Evolutionary conservation across 1,140 invertebrate species (phyloP).

Genomic region (Bombyx mandarina): DNA sequence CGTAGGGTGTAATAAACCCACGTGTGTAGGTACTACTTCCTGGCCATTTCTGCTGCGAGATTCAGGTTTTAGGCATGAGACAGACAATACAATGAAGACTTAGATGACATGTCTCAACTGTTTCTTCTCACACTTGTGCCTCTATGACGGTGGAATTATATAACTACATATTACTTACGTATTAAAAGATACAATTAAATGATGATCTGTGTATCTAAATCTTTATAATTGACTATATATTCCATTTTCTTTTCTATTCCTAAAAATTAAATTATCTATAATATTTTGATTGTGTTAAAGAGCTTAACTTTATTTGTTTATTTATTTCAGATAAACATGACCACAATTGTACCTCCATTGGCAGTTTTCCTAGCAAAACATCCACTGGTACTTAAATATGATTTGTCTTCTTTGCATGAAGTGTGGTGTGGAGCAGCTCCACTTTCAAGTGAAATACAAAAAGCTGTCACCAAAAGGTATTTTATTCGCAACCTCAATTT

Average conservation of each 20-base stretch:
- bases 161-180: too few species aligned
- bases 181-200: background rate
- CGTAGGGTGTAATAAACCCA: too few species aligned
- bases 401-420: conserved; percentile 72
- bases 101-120: too few species aligned
- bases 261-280: background rate
- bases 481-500: too few species aligned
- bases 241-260: background rate
- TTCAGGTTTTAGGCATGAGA: too few species aligned
- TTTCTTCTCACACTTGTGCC: too few species aligned
- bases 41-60: too few species aligned
- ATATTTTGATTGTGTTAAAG: background rate
- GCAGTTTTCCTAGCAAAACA: conserved; percentile 77
- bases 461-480: conserved; percentile 53
- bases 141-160: too few species aligned
- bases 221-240: too few species aligned
- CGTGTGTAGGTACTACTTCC: too few species aligned
- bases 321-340: conserved; percentile 70
- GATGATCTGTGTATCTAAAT: too few species aligned
- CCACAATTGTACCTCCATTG: conserved; percentile 76
- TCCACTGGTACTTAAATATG: conserved; percentile 74
- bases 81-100: too few species aligned
- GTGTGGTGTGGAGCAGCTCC: conserved; percentile 75
- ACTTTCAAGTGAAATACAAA: conserved; percentile 61
- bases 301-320: background rate